A percentile compares a stretch with the other conserved stretches of the same genome.
phyloP scores from a whole-genome alignment of 2,113 vertebrate genomes.

The Lucifuga dentata region DNA sequence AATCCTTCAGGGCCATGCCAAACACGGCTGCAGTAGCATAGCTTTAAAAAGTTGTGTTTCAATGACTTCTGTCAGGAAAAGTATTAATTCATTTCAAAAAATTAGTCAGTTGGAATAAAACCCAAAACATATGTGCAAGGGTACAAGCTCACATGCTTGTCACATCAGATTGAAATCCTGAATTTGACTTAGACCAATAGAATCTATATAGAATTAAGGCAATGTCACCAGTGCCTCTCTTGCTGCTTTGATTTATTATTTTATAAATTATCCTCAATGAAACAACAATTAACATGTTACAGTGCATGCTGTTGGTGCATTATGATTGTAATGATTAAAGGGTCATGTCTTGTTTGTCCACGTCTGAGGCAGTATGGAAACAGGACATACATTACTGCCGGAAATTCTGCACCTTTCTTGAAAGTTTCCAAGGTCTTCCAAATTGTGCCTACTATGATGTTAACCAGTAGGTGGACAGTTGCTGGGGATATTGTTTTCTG shows the following conservation, averaged over 20 bases:
- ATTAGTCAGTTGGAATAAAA: no score
- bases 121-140: no score
- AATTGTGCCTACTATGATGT: background rate
- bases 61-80: no score
- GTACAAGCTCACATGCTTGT: no score
- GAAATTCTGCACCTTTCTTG: constrained; percentile 3
- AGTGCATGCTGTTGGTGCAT: background rate
- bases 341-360: constrained; percentile 6
- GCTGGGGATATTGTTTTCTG: constrained; percentile 2
- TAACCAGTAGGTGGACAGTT: background rate
- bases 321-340: background rate
- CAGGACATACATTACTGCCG: constrained; percentile 5
- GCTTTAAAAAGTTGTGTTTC: no score
- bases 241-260: background rate
- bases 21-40: no score
- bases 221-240: constrained; percentile 6
- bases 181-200: no score
- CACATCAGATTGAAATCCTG: no score
- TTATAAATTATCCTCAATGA: background rate
- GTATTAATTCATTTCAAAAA: no score
- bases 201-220: no score
- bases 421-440: background rate
- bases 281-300: no score
- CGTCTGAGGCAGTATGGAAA: background rate
- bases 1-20: no score